These are phyloP conservation scores for Ichneumon xanthorius DNA, from an alignment of 2,888 invertebrate genomes.

Conservation along the genomic window DNA sequence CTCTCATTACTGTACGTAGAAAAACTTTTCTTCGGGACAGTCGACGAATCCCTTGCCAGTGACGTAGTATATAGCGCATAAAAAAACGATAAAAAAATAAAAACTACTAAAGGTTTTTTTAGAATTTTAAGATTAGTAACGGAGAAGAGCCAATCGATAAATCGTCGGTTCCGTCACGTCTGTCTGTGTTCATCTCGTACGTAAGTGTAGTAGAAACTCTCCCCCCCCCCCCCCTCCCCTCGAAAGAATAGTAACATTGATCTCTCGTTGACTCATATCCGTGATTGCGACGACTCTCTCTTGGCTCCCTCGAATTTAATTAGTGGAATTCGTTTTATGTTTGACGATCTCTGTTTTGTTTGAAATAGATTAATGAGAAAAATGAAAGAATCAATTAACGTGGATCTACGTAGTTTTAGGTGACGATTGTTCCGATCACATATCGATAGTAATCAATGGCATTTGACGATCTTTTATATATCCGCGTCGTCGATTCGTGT, in stretches of 20 bases:
- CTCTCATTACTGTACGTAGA: conserved; percentile 28
- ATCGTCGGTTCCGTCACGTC: conserved; percentile 41
- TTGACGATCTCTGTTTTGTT: conserved; percentile 21
- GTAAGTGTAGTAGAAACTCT: conserved; percentile 18
- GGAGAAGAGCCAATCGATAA: conserved; percentile 32
- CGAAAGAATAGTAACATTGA: conserved; percentile 41
- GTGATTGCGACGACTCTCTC: conserved; percentile 32
- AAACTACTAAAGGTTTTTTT: conserved; percentile 25
- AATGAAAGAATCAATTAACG: conserved; percentile 34
- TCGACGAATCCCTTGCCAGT: conserved; percentile 59
- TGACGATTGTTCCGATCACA: conserved; percentile 71
- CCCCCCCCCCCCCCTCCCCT: neutral
- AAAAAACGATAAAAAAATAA: neutral
- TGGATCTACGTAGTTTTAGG: conserved; percentile 62
- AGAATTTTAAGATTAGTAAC: conserved; percentile 47
- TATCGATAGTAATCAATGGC: conserved; percentile 65
- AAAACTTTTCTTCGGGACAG: conserved; percentile 48
- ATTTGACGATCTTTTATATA: conserved; percentile 50
- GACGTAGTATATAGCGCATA: conserved; percentile 37
- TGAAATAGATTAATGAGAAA: conserved; percentile 16
- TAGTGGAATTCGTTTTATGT: conserved; percentile 32
- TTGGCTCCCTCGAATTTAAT: conserved; percentile 36
- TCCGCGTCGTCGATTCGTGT: conserved; percentile 38
- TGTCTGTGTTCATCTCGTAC: conserved; percentile 53
- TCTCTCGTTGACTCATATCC: conserved; percentile 40